These are phyloP conservation scores for Arizona elegans DNA, from an alignment of 2,113 vertebrate species.

Conservation along the genomic window DNA sequence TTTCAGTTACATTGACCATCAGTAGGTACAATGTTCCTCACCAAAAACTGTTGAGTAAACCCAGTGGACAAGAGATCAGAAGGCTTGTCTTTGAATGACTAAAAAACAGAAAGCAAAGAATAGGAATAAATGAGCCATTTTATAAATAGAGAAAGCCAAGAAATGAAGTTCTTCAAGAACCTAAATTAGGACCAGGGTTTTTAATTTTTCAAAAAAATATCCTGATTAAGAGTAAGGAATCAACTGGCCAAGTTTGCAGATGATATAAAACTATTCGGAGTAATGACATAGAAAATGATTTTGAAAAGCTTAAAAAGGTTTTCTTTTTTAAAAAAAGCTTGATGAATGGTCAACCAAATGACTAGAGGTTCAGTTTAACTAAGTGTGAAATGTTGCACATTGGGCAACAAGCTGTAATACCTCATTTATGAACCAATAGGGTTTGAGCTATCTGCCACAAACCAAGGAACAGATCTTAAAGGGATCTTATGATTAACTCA, in stretches of 20 bases:
- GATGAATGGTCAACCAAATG: no score
- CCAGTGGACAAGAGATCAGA: not conserved
- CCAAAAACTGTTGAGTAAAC: not conserved
- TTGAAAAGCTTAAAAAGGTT: no score
- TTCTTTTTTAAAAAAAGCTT: no score
- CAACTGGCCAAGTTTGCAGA: not conserved
- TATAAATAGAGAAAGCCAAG: not conserved
- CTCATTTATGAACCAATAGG: no score
- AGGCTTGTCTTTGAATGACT: not conserved
- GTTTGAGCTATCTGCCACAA: no score
- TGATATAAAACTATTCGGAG: not conserved
- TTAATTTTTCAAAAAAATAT: not conserved
- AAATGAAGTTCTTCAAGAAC: not conserved
- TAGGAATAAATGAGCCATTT: not conserved
- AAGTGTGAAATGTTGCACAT: no score
- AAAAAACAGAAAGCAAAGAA: not conserved
- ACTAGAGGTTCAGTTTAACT: no score
- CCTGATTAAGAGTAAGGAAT: not conserved
- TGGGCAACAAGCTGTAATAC: no score
- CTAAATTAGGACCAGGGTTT: not conserved
- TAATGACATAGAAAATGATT: not conserved
- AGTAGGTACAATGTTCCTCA: not conserved
- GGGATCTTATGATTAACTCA: no score
- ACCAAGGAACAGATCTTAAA: no score
- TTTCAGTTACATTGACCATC: not conserved